Evolutionary conservation across 2,797 vertebrate genomes (phyloP).

Genomic region (Rhincodon typus): DNA sequence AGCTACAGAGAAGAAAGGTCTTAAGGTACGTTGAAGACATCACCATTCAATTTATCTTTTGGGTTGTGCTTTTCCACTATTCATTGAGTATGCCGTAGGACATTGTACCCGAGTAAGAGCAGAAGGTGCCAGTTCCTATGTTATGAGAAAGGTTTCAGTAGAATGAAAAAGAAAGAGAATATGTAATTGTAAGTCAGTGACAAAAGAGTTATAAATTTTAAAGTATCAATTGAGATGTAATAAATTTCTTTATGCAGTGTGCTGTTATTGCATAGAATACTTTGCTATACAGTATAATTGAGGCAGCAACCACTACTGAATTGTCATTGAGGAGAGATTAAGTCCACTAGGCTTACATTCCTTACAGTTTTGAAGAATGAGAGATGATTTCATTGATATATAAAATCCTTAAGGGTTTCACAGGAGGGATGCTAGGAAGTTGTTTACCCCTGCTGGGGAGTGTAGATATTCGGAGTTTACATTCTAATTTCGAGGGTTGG

Average conservation of each 20-base stretch:
- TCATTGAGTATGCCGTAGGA: neutral
- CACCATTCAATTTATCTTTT: neutral
- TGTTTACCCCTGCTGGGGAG: neutral
- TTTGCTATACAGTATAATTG: neutral
- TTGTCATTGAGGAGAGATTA: neutral
- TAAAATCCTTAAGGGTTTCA: neutral
- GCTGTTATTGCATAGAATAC: neutral
- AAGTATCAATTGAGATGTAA: neutral
- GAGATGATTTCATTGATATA: neutral
- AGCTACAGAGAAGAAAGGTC: slow-evolving; percentile 19
- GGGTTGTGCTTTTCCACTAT: neutral
- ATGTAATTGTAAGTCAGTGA: neutral
- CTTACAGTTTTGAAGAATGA: neutral
- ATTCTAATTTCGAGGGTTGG: neutral
- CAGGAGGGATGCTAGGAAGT: neutral
- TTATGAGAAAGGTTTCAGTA: neutral
- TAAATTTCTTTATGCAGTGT: neutral
- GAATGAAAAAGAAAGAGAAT: neutral
- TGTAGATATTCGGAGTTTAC: neutral
- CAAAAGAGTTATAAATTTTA: neutral
- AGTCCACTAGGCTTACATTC: neutral
- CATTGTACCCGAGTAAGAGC: neutral
- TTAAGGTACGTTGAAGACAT: neutral
- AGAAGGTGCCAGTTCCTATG: neutral
- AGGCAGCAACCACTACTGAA: neutral